These are phyloP conservation scores for Rhabdomys pumilio DNA, from an alignment of 2,797 vertebrate species.

Conservation along the genomic window DNA sequence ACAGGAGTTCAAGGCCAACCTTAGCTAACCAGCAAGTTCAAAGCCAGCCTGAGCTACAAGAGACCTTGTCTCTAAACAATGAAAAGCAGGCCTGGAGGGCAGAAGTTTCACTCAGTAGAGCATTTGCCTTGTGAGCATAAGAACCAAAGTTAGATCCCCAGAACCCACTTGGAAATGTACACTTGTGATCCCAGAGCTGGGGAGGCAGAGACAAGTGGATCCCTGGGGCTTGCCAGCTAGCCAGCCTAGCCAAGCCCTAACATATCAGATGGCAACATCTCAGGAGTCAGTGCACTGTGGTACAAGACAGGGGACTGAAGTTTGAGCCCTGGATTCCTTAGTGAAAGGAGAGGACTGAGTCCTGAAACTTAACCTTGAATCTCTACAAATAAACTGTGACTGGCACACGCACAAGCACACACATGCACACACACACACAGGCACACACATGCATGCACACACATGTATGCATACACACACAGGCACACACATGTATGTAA, in stretches of 20 bases:
- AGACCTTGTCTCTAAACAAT: background rate
- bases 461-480: background rate
- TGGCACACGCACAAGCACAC: background rate
- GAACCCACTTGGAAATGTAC: background rate
- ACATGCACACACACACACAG: rapidly evolving
- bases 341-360: background rate
- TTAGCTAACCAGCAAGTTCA: background rate
- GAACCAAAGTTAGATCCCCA: background rate
- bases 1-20: background rate
- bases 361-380: background rate
- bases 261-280: background rate
- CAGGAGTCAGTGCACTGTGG: background rate
- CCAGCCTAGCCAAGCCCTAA: background rate
- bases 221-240: background rate
- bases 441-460: background rate
- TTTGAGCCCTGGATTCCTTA: background rate
- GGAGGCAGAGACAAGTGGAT: background rate
- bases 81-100: background rate
- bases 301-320: background rate
- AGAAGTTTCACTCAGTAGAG: background rate
- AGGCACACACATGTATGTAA: no score
- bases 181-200: background rate
- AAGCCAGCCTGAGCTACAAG: background rate
- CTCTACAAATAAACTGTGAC: background rate
- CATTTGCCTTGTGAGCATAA: background rate